These are phyloP conservation scores for Aurelia aurita complex sp. Pacific DNA, from an alignment of 30 jellyfish, hydroid and myxozoan species.

Conservation along the genomic window DNA sequence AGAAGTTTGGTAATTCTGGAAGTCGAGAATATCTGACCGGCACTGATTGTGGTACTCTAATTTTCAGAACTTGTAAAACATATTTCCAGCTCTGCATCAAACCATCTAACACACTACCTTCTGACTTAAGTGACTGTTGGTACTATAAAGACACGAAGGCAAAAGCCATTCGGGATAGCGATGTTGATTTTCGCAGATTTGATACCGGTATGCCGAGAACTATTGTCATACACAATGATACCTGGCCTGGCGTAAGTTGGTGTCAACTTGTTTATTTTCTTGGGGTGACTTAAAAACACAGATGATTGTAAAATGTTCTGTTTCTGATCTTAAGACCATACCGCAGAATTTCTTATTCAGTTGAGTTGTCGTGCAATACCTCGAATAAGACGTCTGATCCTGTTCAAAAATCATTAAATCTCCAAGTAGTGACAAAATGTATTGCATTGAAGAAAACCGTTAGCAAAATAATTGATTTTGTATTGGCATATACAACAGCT, in stretches of 20 bases:
- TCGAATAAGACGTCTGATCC: no score
- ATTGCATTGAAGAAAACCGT: no score
- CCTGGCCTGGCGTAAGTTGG: conserved; percentile 46
- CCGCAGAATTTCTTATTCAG: no score
- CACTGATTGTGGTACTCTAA: background rate
- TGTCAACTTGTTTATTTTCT: no score
- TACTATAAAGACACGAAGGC: background rate
- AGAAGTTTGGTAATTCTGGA: conserved; percentile 5
- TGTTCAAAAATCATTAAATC: no score
- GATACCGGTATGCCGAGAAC: conserved; percentile 12
- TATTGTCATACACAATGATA: background rate
- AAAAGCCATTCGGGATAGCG: background rate
- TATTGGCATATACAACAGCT: no score
- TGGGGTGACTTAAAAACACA: no score
- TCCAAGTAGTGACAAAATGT: no score
- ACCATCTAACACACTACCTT: conserved; percentile 4
- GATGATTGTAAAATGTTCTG: no score
- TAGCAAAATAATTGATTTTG: no score
- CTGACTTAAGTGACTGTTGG: conserved; percentile 14
- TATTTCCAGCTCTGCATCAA: conserved; percentile 20
- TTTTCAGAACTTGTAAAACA: conserved; percentile 3
- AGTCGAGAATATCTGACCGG: background rate
- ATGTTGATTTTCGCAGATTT: conserved; percentile 4
- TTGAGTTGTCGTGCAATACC: no score
- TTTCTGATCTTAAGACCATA: no score